These are phyloP conservation scores for Manis javanica DNA, from an alignment of 2,797 vertebrate genomes.

Conservation along the genomic window DNA sequence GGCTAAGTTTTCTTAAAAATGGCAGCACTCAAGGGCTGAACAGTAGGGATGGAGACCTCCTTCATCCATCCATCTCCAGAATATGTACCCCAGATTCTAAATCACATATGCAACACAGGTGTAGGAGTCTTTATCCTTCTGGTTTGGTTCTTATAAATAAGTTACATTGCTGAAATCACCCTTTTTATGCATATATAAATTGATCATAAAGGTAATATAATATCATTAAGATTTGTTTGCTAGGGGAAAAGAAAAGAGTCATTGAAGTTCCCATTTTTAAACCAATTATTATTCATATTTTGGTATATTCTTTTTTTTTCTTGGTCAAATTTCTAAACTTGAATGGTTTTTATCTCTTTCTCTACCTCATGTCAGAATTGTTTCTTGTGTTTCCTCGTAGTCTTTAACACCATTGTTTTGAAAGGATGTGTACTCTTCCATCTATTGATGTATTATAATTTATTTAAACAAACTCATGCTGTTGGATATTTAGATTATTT, in stretches of 20 bases:
- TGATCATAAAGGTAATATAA: background rate
- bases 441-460: background rate
- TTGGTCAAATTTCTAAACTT: background rate
- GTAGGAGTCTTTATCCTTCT: conserved; percentile 19
- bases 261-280: background rate
- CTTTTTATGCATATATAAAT: conserved; percentile 36
- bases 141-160: conserved; percentile 60
- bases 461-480: background rate
- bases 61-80: background rate
- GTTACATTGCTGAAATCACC: conserved; percentile 1
- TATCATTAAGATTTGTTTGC: conserved; percentile 6
- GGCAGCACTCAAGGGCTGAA: background rate
- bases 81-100: background rate
- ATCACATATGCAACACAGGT: conserved; percentile 47
- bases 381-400: background rate
- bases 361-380: background rate
- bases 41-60: background rate
- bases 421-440: background rate
- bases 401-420: background rate
- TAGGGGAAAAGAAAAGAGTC: background rate
- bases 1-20: background rate
- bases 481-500: background rate
- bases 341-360: background rate
- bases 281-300: background rate
- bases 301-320: background rate